Evolutionary conservation across 2,888 invertebrate species (phyloP).

Genomic region (Ormyrus pomaceus): DNA sequence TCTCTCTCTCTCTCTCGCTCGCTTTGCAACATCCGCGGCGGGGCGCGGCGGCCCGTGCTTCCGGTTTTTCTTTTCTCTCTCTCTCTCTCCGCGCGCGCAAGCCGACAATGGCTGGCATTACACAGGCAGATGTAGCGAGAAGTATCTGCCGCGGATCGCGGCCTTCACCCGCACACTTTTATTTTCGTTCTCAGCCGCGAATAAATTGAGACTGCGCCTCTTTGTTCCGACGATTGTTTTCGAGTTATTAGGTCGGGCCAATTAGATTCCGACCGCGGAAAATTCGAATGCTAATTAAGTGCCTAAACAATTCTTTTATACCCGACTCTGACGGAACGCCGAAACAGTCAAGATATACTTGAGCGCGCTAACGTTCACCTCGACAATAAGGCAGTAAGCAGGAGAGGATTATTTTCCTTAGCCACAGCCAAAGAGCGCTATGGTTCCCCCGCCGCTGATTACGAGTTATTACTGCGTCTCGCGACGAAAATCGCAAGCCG

Average conservation of each 20-base stretch:
- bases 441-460: too few species aligned
- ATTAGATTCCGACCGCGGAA: too few species aligned
- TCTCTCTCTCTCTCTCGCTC: slow-evolving; percentile 56
- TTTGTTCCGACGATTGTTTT: not conserved
- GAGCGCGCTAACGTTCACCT: too few species aligned
- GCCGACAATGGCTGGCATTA: slow-evolving; percentile 1
- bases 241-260: too few species aligned
- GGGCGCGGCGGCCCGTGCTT: slow-evolving; percentile 69
- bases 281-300: too few species aligned
- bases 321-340: too few species aligned
- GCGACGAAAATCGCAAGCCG: not conserved
- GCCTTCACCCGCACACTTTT: slow-evolving; percentile 38
- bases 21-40: slow-evolving; percentile 70
- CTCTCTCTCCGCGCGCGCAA: not conserved
- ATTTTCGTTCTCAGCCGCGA: slow-evolving; percentile 28
- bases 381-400: too few species aligned
- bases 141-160: slow-evolving; percentile 38
- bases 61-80: slow-evolving; percentile 66
- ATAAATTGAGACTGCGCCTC: slow-evolving; percentile 4
- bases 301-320: too few species aligned
- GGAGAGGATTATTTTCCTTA: too few species aligned
- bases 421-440: too few species aligned
- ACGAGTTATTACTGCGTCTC: too few species aligned
- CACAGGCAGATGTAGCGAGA: slow-evolving; percentile 19
- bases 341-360: too few species aligned